A percentile compares a stretch with the other conserved stretches of the same genome.
These are phyloP conservation scores for Leuciscus idus DNA, from an alignment of 2,113 vertebrate species.

Conservation along the genomic window DNA sequence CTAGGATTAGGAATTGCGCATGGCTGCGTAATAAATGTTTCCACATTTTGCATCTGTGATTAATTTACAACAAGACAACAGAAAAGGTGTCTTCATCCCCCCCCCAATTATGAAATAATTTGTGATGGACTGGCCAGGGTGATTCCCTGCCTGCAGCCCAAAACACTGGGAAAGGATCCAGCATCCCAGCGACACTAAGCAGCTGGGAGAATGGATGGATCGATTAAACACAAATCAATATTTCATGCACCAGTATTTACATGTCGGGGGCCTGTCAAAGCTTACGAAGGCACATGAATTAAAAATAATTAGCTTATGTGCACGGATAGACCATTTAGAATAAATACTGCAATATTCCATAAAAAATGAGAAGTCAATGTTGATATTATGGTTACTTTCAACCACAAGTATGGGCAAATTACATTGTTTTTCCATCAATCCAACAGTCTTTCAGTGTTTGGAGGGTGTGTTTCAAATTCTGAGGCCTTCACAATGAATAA, in stretches of 20 bases:
- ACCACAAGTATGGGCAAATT: background rate
- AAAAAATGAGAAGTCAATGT: no score
- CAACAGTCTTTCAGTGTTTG: background rate
- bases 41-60: no score
- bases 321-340: no score
- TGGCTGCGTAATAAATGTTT: no score
- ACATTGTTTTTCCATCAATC: background rate
- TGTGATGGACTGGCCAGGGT: background rate
- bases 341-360: no score
- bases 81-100: no score
- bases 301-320: no score
- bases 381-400: background rate
- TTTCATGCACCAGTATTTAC: background rate
- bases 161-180: background rate
- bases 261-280: background rate
- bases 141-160: background rate
- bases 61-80: no score
- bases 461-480: slow-evolving; percentile 33
- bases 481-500: background rate
- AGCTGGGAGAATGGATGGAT: background rate
- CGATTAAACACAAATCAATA: background rate
- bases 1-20: no score
- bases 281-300: background rate
- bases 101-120: background rate
- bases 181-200: background rate